Evolutionary conservation across 2,797 vertebrate species (phyloP).

Genomic region (Garrulus glandarius): DNA sequence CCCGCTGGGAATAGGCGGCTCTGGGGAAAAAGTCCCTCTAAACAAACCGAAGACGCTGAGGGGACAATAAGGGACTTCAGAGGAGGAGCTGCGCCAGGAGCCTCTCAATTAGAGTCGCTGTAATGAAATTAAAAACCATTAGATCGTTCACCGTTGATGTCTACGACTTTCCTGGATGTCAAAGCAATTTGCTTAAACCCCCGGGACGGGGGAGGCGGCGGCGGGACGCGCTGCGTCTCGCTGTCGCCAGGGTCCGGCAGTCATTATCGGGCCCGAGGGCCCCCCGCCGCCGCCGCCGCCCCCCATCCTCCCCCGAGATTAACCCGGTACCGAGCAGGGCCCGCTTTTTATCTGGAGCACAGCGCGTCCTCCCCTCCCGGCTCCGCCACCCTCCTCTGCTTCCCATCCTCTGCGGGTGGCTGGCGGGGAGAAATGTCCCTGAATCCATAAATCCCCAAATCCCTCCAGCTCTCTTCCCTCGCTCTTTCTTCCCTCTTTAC

Average conservation of each 20-base stretch:
- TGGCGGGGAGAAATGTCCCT: rapidly evolving
- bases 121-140: conserved; percentile 83
- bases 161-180: conserved; percentile 76
- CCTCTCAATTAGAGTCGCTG: conserved; percentile 72
- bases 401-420: neutral
- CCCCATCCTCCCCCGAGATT: neutral
- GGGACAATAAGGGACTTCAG: conserved; percentile 56
- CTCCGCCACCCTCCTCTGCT: neutral
- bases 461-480: too few species aligned
- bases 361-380: neutral
- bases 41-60: neutral
- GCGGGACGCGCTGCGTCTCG: conserved; percentile 75
- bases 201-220: conserved; percentile 73
- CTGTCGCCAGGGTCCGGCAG: conserved; percentile 77
- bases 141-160: conserved; percentile 77
- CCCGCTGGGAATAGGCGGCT: conserved; percentile 48
- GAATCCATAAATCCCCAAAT: neutral
- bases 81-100: conserved; percentile 48
- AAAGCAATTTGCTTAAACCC: conserved; percentile 85
- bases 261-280: conserved; percentile 29
- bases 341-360: neutral
- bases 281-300: neutral
- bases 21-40: conserved; percentile 17
- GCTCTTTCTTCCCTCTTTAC: too few species aligned
- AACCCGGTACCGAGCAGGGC: neutral